Evolutionary conservation across 2,797 vertebrate genomes (phyloP).

Genomic region (Sphenodon punctatus): DNA sequence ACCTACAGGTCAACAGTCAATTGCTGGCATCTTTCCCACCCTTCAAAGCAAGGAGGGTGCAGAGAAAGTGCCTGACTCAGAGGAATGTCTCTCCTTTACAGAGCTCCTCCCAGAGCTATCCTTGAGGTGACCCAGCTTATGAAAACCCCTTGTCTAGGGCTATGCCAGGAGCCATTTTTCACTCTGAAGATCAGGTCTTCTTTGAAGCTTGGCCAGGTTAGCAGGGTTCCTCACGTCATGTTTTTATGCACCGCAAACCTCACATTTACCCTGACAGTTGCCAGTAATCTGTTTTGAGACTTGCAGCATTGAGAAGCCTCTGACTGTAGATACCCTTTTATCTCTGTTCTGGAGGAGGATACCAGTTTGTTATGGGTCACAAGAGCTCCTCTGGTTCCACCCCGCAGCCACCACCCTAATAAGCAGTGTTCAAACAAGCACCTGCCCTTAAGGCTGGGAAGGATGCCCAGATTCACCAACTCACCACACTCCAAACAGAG

Average conservation of each 20-base stretch:
- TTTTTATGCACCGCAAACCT: not conserved
- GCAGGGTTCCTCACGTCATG: slow-evolving; percentile 54
- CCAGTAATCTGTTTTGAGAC: slow-evolving; percentile 45
- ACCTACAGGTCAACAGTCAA: not conserved
- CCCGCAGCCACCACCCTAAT: slow-evolving; percentile 46
- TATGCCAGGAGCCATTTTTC: slow-evolving; percentile 44
- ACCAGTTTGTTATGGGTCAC: slow-evolving; percentile 42
- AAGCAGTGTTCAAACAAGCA: slow-evolving; percentile 41
- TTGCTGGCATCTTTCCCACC: not conserved
- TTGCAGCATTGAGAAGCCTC: not conserved
- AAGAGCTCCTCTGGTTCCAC: slow-evolving; percentile 21
- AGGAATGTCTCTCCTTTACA: not conserved
- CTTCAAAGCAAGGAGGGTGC: not conserved
- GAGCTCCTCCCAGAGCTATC: not conserved
- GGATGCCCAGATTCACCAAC: slow-evolving; percentile 35
- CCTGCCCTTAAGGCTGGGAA: slow-evolving; percentile 47
- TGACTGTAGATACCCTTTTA: slow-evolving; percentile 44
- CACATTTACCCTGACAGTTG: not conserved
- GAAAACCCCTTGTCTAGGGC: not conserved
- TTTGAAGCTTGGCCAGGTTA: slow-evolving; percentile 42
- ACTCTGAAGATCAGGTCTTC: slow-evolving; percentile 40
- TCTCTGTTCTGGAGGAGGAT: slow-evolving; percentile 27
- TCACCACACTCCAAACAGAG: slow-evolving; percentile 17
- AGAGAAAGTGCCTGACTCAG: not conserved
- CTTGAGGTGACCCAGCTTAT: slow-evolving; percentile 1